A percentile compares a stretch with the other conserved stretches of the same genome.
phyloP scores from a whole-genome alignment of 2,113 vertebrate genomes.

The Podarcis raffonei region DNA sequence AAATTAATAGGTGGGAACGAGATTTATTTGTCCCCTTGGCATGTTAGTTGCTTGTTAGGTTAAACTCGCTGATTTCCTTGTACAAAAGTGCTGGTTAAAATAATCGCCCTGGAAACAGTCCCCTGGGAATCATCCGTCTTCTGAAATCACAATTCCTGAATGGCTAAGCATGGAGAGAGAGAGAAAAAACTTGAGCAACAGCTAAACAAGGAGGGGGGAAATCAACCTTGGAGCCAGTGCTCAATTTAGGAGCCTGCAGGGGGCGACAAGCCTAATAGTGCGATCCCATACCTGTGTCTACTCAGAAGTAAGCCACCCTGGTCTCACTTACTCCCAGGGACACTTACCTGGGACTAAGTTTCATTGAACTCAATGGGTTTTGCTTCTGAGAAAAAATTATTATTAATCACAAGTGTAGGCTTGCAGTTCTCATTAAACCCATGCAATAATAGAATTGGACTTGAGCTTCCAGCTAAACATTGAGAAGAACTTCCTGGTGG shows the following conservation, averaged over 20 bases:
- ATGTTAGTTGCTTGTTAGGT: conserved; percentile 87
- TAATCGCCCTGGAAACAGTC: conserved; percentile 74
- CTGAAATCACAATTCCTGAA: conserved; percentile 35
- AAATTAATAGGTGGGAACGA: conserved; percentile 88
- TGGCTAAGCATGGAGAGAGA: conserved; percentile 12
- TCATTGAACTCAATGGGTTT: not conserved
- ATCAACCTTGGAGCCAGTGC: not conserved
- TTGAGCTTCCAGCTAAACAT: too few relatives aligned
- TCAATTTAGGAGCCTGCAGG: not conserved
- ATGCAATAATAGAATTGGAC: too few relatives aligned
- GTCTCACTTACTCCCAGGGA: not conserved
- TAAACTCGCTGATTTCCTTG: conserved; percentile 89
- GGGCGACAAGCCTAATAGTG: not conserved
- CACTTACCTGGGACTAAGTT: not conserved
- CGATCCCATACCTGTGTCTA: not conserved
- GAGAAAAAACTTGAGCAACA: not conserved
- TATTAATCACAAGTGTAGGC: not conserved
- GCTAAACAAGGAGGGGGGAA: not conserved
- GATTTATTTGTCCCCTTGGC: conserved; percentile 84
- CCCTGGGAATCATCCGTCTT: conserved; percentile 60
- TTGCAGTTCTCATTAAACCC: not conserved
- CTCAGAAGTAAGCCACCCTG: not conserved
- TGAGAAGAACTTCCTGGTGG: too few relatives aligned
- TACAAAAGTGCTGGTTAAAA: conserved; percentile 85
- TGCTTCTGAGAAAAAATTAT: not conserved